These are phyloP conservation scores for Epinephelus malabaricus DNA, from an alignment of 2,797 vertebrate species.

Conservation along the genomic window DNA sequence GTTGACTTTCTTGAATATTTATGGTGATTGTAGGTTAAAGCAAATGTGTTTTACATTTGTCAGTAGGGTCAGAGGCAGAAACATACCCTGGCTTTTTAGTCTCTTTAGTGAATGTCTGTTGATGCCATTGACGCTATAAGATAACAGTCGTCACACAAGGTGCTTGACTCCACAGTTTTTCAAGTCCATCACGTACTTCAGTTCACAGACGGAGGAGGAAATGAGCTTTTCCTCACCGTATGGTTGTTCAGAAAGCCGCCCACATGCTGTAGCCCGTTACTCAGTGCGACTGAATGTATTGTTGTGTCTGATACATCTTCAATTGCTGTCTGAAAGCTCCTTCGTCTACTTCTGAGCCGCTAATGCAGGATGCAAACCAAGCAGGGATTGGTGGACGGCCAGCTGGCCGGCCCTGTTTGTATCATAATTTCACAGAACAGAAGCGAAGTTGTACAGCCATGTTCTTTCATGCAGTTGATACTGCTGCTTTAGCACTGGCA, in stretches of 20 bases:
- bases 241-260: conserved; percentile 13
- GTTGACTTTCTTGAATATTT: conserved; percentile 5
- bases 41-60: background rate
- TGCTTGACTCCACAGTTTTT: background rate
- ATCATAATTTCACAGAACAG: conserved; percentile 87
- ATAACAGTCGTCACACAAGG: conserved; percentile 5
- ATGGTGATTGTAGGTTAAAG: background rate
- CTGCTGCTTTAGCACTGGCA: conserved; percentile 53
- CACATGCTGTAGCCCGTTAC: conserved; percentile 27
- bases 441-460: conserved; percentile 36
- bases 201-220: conserved; percentile 18
- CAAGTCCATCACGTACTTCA: background rate
- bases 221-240: conserved; percentile 25
- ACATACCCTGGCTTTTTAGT: background rate
- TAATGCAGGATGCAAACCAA: conserved; percentile 15
- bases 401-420: conserved; percentile 81
- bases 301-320: conserved; percentile 37
- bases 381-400: conserved; percentile 46
- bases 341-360: background rate
- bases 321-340: conserved; percentile 23
- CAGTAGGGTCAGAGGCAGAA: background rate
- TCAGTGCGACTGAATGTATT: conserved; percentile 25
- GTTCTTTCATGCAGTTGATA: conserved; percentile 69
- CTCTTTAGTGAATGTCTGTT: background rate
- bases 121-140: background rate